Base-by-base conservation (phyloP, 2,113 vertebrate species). In the Tor tambroides region DNA sequence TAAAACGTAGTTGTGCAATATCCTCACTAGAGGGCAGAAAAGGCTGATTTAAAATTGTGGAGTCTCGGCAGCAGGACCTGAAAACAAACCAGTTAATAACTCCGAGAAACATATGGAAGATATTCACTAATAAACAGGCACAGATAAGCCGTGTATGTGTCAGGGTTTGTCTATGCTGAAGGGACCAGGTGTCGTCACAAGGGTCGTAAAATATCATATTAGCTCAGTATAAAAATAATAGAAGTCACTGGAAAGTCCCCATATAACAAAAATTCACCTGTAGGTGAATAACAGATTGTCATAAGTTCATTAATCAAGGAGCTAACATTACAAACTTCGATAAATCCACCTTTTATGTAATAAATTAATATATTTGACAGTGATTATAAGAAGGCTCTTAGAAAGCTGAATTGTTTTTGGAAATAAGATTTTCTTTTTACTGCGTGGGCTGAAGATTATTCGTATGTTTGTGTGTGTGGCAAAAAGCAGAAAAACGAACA, bases 21-120 rank as follows among this genome's bases (percentile, higher is more conserved):
- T 74, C 19, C 61, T 38, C 79, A 76, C 79, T 51, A 87, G 80
- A 75, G 17, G 79, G 38, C 79, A 63, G 69, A 56, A 83, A 75
- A 63, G 12, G 17, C 54, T 17, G 2, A 61, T 80, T 63, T 59
- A 56, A 28, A 38, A 72, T 9, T n/a, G 28, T 35, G 17, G 46
- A 4, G 6, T 49, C 74, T 76, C 23, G 15, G 41, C 71, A 23
- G 49, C 17, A 28, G 32, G 32, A 23, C 6, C 28, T 35, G 46
- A 78, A 56, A 56, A 21, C 17, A 30, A 32, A 56, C 49, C 26
- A 21, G 11, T 80, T 2, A 74, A 1, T 26, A n/a, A 75, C 11
- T 14, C 10, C 21, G 12, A n/a, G 38, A 74, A 43, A 41, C 21
- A 6, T 38, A 67, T 32, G 9, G 7, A 32, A 21, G 8, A 38